Evolutionary conservation across 1,140 invertebrate species (phyloP), one percentile per base, ranked within the genome.

Genomic region (Eumaeus atala): DNA sequence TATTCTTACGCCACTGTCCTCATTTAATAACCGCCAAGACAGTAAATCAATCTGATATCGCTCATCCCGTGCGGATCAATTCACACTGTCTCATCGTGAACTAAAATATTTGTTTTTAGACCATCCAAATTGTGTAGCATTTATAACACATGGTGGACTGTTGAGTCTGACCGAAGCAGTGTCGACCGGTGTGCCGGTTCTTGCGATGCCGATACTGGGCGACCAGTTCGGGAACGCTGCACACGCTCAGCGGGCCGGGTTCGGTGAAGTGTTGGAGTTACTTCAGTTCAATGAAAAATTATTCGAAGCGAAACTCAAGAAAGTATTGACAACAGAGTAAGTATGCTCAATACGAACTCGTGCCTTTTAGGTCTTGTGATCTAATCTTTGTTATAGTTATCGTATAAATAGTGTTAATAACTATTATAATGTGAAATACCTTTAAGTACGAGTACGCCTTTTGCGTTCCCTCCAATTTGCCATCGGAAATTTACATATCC

Each of bases 131-230:
- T 67, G 77, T 18, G 72, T 74, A 56, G 60, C 89, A 0, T 91
- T 91, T 59, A 87, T 91, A 28, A 88, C 87, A 4, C 91, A 90
- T 60, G 89, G 89, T 50, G 91, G 91, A 5, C 62, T 88, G 9
- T 76, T 90, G 10, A 87, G 90, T 34, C 59, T 84, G n/a, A 87
- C 82, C 5, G 79, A 83, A 61, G 67, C 72, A 0, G 66, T 68
- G 0, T 60, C 67, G 3, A 61, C 66, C 37, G 79, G 78, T 0
- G 74, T 86, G 1, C 80, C 78, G 0, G 52, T 74, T 8, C 18
- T 86, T 0, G 64, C 68, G 1, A 61, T 82, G 17, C 77, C 80
- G 5, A 58, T 86, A 4, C 70, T 80, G 33, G 76, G 76, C 0
- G 80, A 88, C 54, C 74, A 90, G 86, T 70, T 55, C 76, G 90